Percentiles rank a stretch among this genome's conserved stretches.
Conservation (phyloP, 2,113 vertebrate species). For the Progne subis region DNA sequence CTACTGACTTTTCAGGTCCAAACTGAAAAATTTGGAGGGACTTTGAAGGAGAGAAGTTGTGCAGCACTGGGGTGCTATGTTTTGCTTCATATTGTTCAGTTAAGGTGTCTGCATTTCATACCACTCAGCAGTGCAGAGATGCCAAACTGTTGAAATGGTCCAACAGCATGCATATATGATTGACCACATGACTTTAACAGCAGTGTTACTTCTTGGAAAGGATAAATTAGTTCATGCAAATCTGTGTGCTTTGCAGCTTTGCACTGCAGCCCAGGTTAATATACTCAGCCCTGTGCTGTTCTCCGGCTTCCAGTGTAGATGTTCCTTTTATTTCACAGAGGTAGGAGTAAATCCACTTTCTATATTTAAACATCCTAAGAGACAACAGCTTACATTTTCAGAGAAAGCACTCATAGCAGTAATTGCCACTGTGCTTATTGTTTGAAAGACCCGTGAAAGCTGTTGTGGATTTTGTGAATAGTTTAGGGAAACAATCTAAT, state of each 20-base stretch:
- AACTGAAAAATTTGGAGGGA: not conserved
- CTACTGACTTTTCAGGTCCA: not conserved
- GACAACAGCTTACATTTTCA: not conserved
- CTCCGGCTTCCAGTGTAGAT: not conserved
- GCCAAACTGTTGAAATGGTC: not conserved
- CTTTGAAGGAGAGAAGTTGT: not conserved
- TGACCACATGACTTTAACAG: not conserved
- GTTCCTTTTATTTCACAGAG: constrained; percentile 20
- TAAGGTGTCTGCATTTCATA: not conserved
- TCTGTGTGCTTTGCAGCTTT: not conserved
- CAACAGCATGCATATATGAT: not conserved
- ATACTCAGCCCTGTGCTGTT: not conserved
- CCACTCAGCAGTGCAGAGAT: not conserved
- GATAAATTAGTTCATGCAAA: not conserved
- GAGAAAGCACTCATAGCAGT: constrained; percentile 18
- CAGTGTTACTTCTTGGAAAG: not conserved
- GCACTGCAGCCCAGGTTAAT: not conserved
- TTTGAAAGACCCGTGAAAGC: constrained; percentile 34
- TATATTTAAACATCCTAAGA: constrained; percentile 38
- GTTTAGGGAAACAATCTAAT: constrained; percentile 30
- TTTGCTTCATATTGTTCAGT: not conserved
- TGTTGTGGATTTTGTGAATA: constrained; percentile 33
- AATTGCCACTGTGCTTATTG: constrained; percentile 35
- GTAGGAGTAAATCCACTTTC: not conserved
- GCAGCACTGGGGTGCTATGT: not conserved